phyloP scores from a whole-genome alignment of 2,113 vertebrate species.

The Melospiza melodia region DNA sequence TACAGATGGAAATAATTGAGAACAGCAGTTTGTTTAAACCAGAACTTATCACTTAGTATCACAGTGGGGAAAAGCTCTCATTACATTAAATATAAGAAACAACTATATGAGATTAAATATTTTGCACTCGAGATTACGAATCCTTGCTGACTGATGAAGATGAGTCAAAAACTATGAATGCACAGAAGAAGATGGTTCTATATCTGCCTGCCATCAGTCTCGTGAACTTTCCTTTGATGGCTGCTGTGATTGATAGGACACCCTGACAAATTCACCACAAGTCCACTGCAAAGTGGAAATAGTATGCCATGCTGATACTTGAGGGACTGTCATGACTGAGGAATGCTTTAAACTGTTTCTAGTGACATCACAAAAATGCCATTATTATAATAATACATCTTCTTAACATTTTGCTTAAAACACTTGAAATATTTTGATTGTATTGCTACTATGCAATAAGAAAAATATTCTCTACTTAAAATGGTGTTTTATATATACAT shows the following conservation, averaged over 20 bases:
- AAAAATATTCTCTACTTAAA: not conserved
- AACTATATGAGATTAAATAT: not conserved
- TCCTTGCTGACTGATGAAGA: not conserved
- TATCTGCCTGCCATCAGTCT: not conserved
- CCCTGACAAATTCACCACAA: not conserved
- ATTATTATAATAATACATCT: not conserved
- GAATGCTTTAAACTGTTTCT: not conserved
- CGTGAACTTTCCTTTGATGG: not conserved
- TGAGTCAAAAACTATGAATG: not conserved
- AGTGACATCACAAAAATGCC: not conserved
- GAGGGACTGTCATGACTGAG: not conserved
- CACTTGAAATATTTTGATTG: not conserved
- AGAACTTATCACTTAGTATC: not conserved
- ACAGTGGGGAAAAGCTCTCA: not conserved
- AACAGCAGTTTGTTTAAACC: constrained; percentile 46
- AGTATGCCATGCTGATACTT: not conserved
- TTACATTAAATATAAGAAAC: not conserved
- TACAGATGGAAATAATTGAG: constrained; percentile 48
- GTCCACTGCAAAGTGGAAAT: not conserved
- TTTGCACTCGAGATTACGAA: not conserved
- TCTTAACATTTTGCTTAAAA: not conserved
- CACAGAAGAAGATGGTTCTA: not conserved
- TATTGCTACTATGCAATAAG: not conserved
- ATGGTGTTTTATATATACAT: not conserved
- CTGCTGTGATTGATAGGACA: not conserved